phyloP scores from a whole-genome alignment of 2,113 vertebrate genomes.

The Camelus bactrianus region DNA sequence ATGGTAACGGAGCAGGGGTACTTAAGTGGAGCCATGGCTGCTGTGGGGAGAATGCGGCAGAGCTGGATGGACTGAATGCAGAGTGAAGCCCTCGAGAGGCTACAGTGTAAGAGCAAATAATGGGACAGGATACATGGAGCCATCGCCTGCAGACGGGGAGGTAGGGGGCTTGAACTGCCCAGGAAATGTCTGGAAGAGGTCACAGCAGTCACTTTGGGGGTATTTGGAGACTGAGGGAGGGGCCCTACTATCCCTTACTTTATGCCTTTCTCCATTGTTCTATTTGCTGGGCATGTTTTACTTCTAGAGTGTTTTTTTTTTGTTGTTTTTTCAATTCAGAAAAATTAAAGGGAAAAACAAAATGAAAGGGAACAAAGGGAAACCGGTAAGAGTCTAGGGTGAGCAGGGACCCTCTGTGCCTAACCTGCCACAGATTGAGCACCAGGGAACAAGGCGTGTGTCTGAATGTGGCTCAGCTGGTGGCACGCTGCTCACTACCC shows the following conservation, averaged over 20 bases:
- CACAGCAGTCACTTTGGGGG: background rate
- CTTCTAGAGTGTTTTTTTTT: background rate
- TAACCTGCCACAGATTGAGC: no score
- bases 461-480: background rate
- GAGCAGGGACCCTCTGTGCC: background rate
- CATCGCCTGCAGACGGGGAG: fast-evolving
- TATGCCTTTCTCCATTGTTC: background rate
- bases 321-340: background rate
- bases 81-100: background rate
- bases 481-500: background rate
- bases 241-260: background rate
- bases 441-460: background rate
- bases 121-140: background rate
- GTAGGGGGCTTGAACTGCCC: background rate
- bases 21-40: background rate
- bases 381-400: background rate
- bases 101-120: background rate
- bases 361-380: background rate
- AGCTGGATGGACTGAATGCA: background rate
- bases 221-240: background rate
- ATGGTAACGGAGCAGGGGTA: background rate
- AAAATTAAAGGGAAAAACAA: background rate
- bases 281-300: background rate
- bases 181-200: no score
- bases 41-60: background rate